Evolutionary conservation across 1,140 invertebrate species (phyloP).

Genomic region (Drosophila sp.): DNA sequence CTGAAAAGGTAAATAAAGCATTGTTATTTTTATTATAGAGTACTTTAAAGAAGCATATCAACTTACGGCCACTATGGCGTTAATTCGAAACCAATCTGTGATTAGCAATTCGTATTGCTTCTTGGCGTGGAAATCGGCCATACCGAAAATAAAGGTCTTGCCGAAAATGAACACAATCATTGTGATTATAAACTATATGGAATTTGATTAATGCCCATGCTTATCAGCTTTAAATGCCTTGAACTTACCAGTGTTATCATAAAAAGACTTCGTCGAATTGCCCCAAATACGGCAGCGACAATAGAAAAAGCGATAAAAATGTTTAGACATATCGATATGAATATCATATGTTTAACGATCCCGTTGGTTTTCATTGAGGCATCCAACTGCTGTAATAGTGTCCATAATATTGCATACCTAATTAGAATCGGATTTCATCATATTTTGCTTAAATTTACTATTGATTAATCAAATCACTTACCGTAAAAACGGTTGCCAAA

Average conservation of each 20-base stretch:
- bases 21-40: no score
- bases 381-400: neutral
- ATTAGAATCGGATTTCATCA: neutral
- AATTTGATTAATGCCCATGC: neutral
- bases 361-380: no score
- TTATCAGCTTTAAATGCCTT: neutral
- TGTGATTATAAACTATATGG: neutral
- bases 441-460: neutral
- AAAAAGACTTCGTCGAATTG: neutral
- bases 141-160: neutral
- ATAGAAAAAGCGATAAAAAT: neutral
- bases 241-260: neutral
- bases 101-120: neutral
- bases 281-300: neutral
- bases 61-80: neutral
- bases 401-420: constrained; percentile 3
- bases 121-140: neutral
- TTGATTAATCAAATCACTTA: neutral
- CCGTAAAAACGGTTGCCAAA: neutral
- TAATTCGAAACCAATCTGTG: neutral
- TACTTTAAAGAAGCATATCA: no score
- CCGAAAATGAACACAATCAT: neutral
- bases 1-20: neutral
- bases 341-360: neutral
- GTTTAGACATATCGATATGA: neutral